Conservation (phyloP, 2,888 invertebrate genomes). For the Perithous albicinctus region DNA sequence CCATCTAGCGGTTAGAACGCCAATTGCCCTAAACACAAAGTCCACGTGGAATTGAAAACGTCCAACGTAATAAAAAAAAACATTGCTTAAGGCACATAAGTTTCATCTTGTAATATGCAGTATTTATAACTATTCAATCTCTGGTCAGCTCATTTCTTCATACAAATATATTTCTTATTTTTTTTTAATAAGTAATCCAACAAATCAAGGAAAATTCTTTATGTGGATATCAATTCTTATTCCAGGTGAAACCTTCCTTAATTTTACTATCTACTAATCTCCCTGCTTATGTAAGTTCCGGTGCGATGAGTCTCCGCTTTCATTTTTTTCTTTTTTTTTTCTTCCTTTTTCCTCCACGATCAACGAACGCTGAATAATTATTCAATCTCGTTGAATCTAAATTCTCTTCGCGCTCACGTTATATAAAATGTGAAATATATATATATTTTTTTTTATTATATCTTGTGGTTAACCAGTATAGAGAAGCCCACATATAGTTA, state of each 20-base stretch:
- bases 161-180: background rate
- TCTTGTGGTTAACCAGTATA: conserved; percentile 6
- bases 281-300: conserved; percentile 51
- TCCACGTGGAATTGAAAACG: background rate
- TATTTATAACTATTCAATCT: background rate
- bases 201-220: background rate
- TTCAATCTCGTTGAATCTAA: conserved; percentile 41
- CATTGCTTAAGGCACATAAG: background rate
- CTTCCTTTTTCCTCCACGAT: background rate
- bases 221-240: background rate
- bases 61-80: background rate
- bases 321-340: conserved; percentile 42
- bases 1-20: conserved; percentile 1
- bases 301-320: conserved; percentile 35
- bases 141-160: background rate
- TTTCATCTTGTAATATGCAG: background rate
- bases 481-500: conserved; percentile 27
- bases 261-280: conserved; percentile 30
- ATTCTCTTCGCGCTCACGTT: conserved; percentile 17
- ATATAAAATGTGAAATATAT: conserved; percentile 36
- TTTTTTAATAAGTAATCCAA: background rate
- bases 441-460: background rate
- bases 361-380: conserved; percentile 29
- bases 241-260: conserved; percentile 30
- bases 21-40: background rate